phyloP scores from a whole-genome alignment of 2,888 invertebrate species.

The Watsonalla cultraria region DNA sequence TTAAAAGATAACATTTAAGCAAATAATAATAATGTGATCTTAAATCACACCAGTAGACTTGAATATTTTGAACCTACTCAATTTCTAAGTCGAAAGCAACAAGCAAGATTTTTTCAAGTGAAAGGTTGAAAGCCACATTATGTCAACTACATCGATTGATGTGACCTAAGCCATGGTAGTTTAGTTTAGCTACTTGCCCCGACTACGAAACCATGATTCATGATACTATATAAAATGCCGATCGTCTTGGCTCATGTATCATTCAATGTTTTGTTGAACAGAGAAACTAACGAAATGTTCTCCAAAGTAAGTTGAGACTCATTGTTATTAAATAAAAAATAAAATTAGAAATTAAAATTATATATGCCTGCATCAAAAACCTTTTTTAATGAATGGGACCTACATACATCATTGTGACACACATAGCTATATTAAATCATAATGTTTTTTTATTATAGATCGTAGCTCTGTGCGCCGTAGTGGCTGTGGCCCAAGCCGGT shows the following conservation, averaged over 20 bases:
- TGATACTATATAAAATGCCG: constrained; percentile 30
- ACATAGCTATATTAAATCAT: neutral
- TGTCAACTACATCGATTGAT: constrained; percentile 8
- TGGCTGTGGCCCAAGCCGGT: constrained; percentile 36
- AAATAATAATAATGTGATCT: too few species aligned
- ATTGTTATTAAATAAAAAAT: too few species aligned
- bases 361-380: too few species aligned
- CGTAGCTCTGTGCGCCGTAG: constrained; percentile 37
- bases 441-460: constrained; percentile 27
- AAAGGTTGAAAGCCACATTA: constrained; percentile 15
- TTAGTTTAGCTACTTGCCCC: constrained; percentile 18
- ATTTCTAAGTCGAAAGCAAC: constrained; percentile 9
- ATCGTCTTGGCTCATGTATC: constrained; percentile 18
- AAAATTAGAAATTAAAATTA: too few species aligned
- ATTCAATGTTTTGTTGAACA: constrained; percentile 29
- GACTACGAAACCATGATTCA: constrained; percentile 15
- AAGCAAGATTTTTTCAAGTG: constrained; percentile 5
- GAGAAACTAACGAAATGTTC: constrained; percentile 46
- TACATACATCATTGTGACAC: too few species aligned
- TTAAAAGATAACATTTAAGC: too few species aligned
- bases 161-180: constrained; percentile 41
- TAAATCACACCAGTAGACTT: too few species aligned
- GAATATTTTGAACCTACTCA: neutral
- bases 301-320: constrained; percentile 43
- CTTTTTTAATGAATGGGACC: too few species aligned